Percentiles rank a stretch among this genome's conserved stretches.
phyloP scores from a whole-genome alignment of 2,113 vertebrate genomes.

The Trematocara macrostoma region DNA sequence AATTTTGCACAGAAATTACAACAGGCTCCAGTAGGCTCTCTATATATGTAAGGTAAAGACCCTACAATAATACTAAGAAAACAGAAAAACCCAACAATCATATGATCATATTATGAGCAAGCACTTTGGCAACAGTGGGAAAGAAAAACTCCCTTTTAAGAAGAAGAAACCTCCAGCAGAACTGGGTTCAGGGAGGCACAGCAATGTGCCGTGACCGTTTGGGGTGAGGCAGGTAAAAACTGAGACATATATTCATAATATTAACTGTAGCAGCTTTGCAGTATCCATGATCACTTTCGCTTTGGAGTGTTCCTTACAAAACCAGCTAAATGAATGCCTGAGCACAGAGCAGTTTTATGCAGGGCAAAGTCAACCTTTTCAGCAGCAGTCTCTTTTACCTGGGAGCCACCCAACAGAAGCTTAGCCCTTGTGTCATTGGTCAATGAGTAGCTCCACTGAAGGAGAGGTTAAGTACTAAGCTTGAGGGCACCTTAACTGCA shows the following conservation, averaged over 20 bases:
- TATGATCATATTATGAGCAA: not conserved
- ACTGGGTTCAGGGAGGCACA: not conserved
- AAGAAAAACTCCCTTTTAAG: not conserved
- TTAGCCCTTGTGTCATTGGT: not conserved
- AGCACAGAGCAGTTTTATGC: not conserved
- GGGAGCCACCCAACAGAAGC: not conserved
- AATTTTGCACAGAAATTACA: not conserved
- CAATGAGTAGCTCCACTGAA: not conserved
- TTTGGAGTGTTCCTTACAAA: not conserved
- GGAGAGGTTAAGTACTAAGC: conserved; percentile 2
- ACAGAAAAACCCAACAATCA: not conserved
- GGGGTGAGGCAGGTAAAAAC: not conserved
- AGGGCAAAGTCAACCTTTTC: not conserved
- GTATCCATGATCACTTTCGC: not conserved
- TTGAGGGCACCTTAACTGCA: not conserved
- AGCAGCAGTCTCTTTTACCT: not conserved
- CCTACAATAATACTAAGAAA: not conserved
- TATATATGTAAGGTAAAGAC: not conserved
- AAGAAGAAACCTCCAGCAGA: not conserved
- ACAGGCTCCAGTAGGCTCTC: not conserved
- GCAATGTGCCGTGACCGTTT: not conserved
- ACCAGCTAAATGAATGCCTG: not conserved
- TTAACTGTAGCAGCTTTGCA: not conserved
- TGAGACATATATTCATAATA: not conserved
- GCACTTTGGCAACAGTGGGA: not conserved